These are phyloP conservation scores for Amblyjoppa proteus DNA, from an alignment of 2,888 invertebrate genomes.

Conservation along the genomic window DNA sequence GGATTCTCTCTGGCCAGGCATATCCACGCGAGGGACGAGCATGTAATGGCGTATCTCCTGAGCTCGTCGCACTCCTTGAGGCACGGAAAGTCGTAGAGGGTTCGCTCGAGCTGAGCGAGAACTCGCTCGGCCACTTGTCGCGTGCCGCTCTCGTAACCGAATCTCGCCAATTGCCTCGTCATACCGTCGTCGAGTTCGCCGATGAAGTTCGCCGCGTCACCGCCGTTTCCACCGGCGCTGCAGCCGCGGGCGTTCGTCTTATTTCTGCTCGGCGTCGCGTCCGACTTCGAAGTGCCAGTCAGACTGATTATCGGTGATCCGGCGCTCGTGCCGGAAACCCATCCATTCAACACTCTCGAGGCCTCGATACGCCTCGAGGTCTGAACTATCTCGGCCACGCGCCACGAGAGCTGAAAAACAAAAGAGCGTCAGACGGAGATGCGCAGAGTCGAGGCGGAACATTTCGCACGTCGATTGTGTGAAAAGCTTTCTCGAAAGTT, in stretches of 20 bases:
- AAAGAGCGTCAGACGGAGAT: slow-evolving; percentile 3
- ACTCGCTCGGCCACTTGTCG: slow-evolving; percentile 80
- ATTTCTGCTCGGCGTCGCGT: slow-evolving; percentile 17
- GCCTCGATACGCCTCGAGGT: slow-evolving; percentile 79
- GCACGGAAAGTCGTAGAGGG: slow-evolving; percentile 97
- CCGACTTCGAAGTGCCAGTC: slow-evolving; percentile 28
- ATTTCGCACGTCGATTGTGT: neutral
- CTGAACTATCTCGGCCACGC: slow-evolving; percentile 80
- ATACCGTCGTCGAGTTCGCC: slow-evolving; percentile 79
- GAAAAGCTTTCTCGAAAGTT: slow-evolving; percentile 9
- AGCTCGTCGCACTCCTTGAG: slow-evolving; percentile 92
- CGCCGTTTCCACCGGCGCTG: neutral
- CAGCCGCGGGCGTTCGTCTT: neutral
- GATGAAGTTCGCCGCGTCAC: slow-evolving; percentile 39
- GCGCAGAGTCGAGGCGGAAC: neutral
- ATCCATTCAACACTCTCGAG: slow-evolving; percentile 77
- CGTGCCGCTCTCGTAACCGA: slow-evolving; percentile 78
- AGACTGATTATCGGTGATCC: slow-evolving; percentile 62
- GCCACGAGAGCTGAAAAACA: slow-evolving; percentile 80
- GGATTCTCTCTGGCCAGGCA: slow-evolving; percentile 79
- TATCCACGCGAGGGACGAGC: slow-evolving; percentile 95
- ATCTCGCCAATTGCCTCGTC: slow-evolving; percentile 79
- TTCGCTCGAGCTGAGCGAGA: slow-evolving; percentile 91
- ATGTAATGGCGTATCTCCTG: slow-evolving; percentile 92
- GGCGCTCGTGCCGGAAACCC: slow-evolving; percentile 53